phyloP scores from a whole-genome alignment of 2,797 vertebrate species.

The Nothura maculosa region DNA sequence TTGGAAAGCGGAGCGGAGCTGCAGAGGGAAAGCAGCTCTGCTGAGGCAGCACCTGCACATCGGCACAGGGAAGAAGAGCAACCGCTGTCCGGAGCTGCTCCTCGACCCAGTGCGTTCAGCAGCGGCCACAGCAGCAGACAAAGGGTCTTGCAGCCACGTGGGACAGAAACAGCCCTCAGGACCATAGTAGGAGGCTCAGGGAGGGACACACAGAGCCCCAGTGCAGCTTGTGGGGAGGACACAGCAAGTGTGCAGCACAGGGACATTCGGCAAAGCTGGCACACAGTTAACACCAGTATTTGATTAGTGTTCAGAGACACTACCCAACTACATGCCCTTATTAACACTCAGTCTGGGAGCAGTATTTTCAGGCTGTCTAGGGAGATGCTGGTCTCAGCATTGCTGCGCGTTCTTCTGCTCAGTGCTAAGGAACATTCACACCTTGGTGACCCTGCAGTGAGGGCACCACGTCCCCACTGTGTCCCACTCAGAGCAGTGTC shows the following conservation, averaged over 20 bases:
- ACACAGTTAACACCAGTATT: not conserved
- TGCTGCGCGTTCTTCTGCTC: not conserved
- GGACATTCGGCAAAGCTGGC: not conserved
- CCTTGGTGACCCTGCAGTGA: not conserved
- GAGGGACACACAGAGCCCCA: not conserved
- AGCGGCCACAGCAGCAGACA: not conserved
- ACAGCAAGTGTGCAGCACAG: not conserved
- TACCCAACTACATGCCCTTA: constrained; percentile 23
- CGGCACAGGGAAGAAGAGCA: not conserved
- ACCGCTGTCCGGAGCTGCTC: no score
- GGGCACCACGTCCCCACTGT: not conserved
- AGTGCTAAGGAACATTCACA: not conserved
- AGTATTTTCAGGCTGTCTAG: constrained; percentile 69
- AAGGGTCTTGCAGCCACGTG: not conserved
- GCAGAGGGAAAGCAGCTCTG: constrained; percentile 50
- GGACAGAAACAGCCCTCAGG: not conserved
- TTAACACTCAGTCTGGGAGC: constrained; percentile 24
- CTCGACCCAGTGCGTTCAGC: not conserved
- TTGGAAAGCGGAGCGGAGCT: constrained; percentile 67
- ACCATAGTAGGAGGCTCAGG: not conserved
- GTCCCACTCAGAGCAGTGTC: not conserved
- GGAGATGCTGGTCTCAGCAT: constrained; percentile 24
- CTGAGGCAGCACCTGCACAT: not conserved
- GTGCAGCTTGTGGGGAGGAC: not conserved
- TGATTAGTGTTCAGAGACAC: constrained; percentile 60